phyloP scores from a whole-genome alignment of 1,140 invertebrate genomes.

The Papilio glaucus region DNA sequence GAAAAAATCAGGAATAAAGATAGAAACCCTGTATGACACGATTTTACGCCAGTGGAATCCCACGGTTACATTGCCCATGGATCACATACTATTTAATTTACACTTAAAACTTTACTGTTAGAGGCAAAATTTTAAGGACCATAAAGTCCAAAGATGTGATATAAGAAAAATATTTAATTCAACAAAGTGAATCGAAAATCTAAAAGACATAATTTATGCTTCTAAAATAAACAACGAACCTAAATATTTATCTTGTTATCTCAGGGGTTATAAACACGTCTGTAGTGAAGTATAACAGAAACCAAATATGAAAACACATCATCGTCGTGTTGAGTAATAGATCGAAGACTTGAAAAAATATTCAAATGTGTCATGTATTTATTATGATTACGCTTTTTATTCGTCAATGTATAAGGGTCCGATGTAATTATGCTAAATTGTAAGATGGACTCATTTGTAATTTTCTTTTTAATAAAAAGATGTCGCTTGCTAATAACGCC shows the following conservation, averaged over 20 bases:
- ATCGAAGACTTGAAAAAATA: slow-evolving; percentile 68
- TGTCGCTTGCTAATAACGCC: slow-evolving; percentile 59
- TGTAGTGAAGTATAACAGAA: slow-evolving; percentile 41
- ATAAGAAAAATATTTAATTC: not conserved
- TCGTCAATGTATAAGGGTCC: slow-evolving; percentile 64
- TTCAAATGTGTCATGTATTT: slow-evolving; percentile 74
- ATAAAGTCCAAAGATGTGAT: not conserved
- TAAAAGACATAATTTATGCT: not conserved
- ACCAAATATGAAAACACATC: slow-evolving; percentile 59
- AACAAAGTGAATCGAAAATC: not conserved
- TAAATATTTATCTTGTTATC: slow-evolving; percentile 14
- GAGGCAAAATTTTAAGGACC: not conserved
- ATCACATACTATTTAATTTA: too few species aligned
- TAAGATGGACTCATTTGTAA: slow-evolving; percentile 80
- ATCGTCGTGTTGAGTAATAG: slow-evolving; percentile 63
- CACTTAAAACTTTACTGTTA: not conserved
- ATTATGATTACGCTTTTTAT: slow-evolving; percentile 66
- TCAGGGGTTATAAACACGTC: slow-evolving; percentile 53
- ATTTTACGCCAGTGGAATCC: too few species aligned
- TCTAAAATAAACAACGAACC: slow-evolving; percentile 37
- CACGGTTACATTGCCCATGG: too few species aligned
- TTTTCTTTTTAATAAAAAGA: slow-evolving; percentile 74
- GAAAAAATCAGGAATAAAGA: too few species aligned
- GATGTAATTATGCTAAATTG: slow-evolving; percentile 80
- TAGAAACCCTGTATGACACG: too few species aligned